A percentile compares a stretch with the other conserved stretches of the same genome.
These are phyloP conservation scores for Chrysina gloriosa DNA, from an alignment of 2,888 invertebrate genomes.

Conservation along the genomic window DNA sequence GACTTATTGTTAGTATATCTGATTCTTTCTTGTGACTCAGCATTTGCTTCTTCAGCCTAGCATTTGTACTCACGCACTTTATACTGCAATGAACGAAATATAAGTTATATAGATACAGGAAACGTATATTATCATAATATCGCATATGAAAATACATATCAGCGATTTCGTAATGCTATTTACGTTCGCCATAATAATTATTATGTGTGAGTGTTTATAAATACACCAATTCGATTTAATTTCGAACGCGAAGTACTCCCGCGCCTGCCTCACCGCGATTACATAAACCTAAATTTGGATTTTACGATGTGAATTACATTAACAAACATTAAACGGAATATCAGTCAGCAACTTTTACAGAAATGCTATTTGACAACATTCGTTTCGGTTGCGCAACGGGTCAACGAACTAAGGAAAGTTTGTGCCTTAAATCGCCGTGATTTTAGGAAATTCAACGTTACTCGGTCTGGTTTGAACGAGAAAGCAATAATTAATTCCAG, in stretches of 20 bases:
- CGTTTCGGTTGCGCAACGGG: constrained; percentile 14
- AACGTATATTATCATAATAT: too few relatives aligned
- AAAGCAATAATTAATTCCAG: constrained; percentile 1
- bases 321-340: constrained; percentile 26
- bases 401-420: constrained; percentile 31
- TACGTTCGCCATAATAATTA: not conserved
- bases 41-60: too few relatives aligned
- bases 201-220: not conserved
- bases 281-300: constrained; percentile 21
- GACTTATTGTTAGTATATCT: too few relatives aligned
- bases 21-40: too few relatives aligned
- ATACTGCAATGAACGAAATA: too few relatives aligned
- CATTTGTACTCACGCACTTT: too few relatives aligned
- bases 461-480: not conserved
- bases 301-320: constrained; percentile 22
- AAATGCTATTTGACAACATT: constrained; percentile 26
- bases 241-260: not conserved
- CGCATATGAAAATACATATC: not conserved
- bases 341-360: constrained; percentile 26
- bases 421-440: not conserved
- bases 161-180: not conserved
- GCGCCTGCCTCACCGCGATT: not conserved
- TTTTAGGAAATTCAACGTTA: constrained; percentile 20
- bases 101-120: too few relatives aligned
- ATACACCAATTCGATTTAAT: not conserved